These are phyloP conservation scores for Erythrolamprus reginae DNA, from an alignment of 2,113 vertebrate species.

Conservation along the genomic window DNA sequence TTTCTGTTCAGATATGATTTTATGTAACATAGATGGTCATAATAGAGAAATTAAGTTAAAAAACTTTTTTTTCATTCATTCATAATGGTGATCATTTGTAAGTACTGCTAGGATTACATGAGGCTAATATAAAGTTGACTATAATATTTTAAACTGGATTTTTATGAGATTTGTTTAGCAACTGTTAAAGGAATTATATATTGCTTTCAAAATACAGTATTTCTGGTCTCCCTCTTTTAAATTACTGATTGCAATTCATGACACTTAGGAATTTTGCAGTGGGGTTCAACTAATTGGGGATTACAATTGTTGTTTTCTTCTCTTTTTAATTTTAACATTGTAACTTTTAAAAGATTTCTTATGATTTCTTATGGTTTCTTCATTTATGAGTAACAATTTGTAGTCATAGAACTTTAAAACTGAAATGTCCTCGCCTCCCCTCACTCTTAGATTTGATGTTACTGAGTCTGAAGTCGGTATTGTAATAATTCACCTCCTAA, in stretches of 20 bases:
- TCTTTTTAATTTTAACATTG: background rate
- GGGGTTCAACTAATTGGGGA: background rate
- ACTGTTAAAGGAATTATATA: background rate
- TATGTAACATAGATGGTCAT: background rate
- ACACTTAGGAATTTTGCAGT: background rate
- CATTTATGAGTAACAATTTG: background rate
- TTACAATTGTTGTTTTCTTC: background rate
- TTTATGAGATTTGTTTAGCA: background rate
- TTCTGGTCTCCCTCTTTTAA: background rate
- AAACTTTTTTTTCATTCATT: background rate
- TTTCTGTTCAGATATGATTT: background rate
- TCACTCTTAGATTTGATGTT: conserved; percentile 73
- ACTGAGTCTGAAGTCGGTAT: conserved; percentile 80
- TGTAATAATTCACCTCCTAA: conserved; percentile 69
- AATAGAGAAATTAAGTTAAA: background rate
- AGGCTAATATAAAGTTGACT: background rate
- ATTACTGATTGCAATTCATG: background rate
- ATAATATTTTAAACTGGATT: conserved; percentile 4
- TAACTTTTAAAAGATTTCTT: background rate
- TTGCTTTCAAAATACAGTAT: background rate
- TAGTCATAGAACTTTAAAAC: background rate
- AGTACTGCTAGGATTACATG: background rate
- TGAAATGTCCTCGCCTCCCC: conserved; percentile 64
- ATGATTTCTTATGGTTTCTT: background rate
- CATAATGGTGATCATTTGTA: background rate